Base-by-base conservation (phyloP, 2,113 vertebrate genomes). In the Butorides virescens region DNA sequence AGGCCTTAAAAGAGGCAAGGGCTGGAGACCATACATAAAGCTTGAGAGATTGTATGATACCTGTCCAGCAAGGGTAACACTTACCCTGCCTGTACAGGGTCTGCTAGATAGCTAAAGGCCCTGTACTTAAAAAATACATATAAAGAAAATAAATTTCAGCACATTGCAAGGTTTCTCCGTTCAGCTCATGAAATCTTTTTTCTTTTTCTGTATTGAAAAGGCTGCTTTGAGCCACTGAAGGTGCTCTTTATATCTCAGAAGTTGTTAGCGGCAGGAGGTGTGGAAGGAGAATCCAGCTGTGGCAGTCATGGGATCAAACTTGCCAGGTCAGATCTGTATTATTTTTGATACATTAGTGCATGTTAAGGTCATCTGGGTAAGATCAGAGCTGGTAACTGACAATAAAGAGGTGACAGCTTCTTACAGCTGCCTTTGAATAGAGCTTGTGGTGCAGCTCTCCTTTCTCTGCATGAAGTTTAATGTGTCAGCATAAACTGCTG, bases 251-350 rank as follows among this genome's bases (percentile, higher is more conserved):
- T 39, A 53, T 77, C 62, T 52, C 34, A 39, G 63, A 84, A 30
- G 32, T 52, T 83, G 78, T 83, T 80, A 95, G 70, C 11, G 0
- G 46, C 49, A 71, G 89, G 89, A 85, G 61, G 66, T 36, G 19
- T 68, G 29, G 70, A 82, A 49, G 61, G 73, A 94, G 83, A 92
- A 95, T 92, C 84, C 77, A 71, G 25, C 77, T 94, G 85, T 89
- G 67, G 42, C 68, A 67, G 42, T 63, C 52, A 63, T 0, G 3
- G 58, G 84, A 81, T 96, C 89, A 92, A 78, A 94, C 76, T 75
- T 34, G 3, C 76, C 61, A 36, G 91, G 94, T 95, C 91, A 91
- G 50, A 27, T 46, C 67, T 50, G 11, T 78, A 55, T 92, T 91
- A 84, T 71, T 91, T 95, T 75, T 78, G 32, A 61, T 78, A 72